Evolutionary conservation across 2,113 vertebrate species (phyloP).

Genomic region (Zosterops borbonicus): DNA sequence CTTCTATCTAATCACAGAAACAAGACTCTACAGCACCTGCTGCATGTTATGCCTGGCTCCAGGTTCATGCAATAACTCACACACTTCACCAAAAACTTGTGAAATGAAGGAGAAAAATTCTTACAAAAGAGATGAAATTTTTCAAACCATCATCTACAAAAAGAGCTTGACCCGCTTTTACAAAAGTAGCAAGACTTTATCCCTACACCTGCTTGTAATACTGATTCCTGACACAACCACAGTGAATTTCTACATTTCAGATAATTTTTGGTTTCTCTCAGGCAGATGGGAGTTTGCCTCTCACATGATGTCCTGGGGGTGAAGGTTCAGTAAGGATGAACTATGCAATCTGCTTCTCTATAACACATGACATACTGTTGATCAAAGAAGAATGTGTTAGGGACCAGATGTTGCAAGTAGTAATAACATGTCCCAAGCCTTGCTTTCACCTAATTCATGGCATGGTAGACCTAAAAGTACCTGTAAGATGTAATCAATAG

Average conservation of each 20-base stretch:
- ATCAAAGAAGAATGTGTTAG: constrained; percentile 4
- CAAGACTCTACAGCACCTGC: background rate
- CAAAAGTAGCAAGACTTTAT: background rate
- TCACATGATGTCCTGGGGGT: constrained; percentile 39
- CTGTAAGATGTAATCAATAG: constrained; percentile 8
- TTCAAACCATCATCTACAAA: background rate
- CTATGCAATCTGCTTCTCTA: constrained; percentile 39
- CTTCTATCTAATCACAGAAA: background rate
- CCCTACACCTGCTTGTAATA: background rate
- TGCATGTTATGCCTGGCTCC: background rate
- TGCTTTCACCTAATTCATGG: constrained; percentile 28
- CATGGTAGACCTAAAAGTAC: background rate
- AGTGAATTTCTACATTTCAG: constrained; percentile 5
- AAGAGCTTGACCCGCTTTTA: background rate
- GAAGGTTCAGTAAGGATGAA: constrained; percentile 56
- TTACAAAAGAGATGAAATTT: background rate
- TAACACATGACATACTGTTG: constrained; percentile 37
- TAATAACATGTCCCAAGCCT: constrained; percentile 20
- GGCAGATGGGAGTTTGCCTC: constrained; percentile 29
- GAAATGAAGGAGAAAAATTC: background rate
- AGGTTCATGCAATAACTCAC: background rate
- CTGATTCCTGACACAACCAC: background rate
- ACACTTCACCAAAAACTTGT: background rate
- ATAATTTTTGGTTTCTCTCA: constrained; percentile 24
- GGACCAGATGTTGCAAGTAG: constrained; percentile 60